Percentiles rank a stretch among this genome's conserved stretches.
phyloP scores from a whole-genome alignment of 2,113 vertebrate species.

The Dunckerocampus dactyliophorus region DNA sequence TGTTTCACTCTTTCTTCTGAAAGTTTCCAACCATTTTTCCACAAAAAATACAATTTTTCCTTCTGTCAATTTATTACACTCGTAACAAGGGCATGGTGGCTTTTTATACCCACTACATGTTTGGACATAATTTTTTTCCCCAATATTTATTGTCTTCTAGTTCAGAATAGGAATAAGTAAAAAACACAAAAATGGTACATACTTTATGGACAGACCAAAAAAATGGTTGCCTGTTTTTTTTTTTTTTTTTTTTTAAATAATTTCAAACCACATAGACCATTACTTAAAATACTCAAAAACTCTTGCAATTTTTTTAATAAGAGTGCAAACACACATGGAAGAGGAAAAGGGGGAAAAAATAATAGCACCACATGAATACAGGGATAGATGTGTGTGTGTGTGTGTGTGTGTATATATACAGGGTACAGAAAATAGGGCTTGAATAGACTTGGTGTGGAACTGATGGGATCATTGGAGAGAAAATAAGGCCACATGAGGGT shows the following conservation, averaged over 20 bases:
- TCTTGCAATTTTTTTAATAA: not conserved
- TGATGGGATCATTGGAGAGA: not conserved
- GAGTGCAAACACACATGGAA: not conserved
- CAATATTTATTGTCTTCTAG: no score
- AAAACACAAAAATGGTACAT: not conserved
- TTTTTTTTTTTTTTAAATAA: no score
- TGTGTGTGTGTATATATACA: not conserved
- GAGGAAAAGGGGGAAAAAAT: not conserved
- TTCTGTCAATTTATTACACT: no score
- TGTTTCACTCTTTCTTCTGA: no score
- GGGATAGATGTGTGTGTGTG: not conserved
- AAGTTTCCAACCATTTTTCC: no score
- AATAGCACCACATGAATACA: constrained; percentile 1
- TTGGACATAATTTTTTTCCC: not conserved
- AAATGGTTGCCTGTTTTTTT: not conserved
- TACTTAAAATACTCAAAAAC: constrained; percentile 4
- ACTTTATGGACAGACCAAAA: not conserved
- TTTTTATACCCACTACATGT: not conserved
- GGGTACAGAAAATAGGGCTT: not conserved
- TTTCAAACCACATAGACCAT: constrained; percentile 5
- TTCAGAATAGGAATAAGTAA: not conserved
- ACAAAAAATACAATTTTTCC: no score
- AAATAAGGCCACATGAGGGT: constrained; percentile 37
- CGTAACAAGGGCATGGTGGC: no score
- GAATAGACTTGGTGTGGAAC: not conserved